Evolutionary conservation across 2,888 invertebrate species (phyloP).

Genomic region (Mythimna pallens): DNA sequence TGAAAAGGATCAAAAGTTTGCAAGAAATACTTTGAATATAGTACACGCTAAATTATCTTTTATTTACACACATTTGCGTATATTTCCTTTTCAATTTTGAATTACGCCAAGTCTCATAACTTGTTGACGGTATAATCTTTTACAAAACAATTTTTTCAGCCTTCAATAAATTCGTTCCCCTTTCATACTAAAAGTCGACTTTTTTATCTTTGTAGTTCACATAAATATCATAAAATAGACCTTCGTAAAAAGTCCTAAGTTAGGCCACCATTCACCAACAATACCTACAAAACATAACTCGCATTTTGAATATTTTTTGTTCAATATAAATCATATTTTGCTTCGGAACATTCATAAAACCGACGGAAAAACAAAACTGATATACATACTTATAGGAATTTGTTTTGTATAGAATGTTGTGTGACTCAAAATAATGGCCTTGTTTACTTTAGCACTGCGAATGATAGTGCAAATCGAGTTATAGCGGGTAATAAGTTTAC

Average conservation of each 20-base stretch:
- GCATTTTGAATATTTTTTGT: constrained; percentile 59
- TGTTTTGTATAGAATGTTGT: constrained; percentile 63
- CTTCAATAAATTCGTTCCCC: constrained; percentile 18
- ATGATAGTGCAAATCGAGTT: constrained; percentile 71
- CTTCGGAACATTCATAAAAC: constrained; percentile 59
- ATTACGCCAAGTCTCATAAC: neutral
- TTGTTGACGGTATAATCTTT: constrained; percentile 7
- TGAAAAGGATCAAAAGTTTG: constrained; percentile 20
- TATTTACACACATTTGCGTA: neutral
- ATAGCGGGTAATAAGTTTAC: constrained; percentile 62
- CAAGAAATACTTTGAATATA: constrained; percentile 16
- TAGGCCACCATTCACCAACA: constrained; percentile 35
- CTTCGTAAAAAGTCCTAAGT: constrained; percentile 35
- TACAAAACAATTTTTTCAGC: constrained; percentile 14
- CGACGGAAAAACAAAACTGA: constrained; percentile 62
- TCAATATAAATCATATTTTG: constrained; percentile 63
- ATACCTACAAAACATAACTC: constrained; percentile 38
- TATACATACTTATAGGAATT: constrained; percentile 63
- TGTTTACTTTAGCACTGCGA: constrained; percentile 68
- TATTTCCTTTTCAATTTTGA: neutral
- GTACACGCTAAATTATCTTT: constrained; percentile 16
- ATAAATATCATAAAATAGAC: constrained; percentile 39
- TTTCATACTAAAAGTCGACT: constrained; percentile 18
- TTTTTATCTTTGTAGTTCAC: constrained; percentile 25
- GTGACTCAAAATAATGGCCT: constrained; percentile 65